Conservation (phyloP, 2,113 vertebrate genomes). For the Epinephelus lanceolatus region DNA sequence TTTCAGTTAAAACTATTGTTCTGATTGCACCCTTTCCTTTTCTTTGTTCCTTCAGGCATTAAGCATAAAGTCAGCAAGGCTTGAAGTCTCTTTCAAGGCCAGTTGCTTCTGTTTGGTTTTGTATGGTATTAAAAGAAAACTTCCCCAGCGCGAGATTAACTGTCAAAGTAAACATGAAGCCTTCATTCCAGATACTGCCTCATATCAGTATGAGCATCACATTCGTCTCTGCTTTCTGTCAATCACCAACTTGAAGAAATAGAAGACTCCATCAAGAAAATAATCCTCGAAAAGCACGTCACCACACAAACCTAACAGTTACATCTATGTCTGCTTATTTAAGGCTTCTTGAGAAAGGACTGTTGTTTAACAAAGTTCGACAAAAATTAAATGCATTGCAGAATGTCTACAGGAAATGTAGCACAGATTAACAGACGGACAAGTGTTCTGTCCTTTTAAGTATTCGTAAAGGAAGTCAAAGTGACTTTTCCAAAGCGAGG, state of each 20-base stretch:
- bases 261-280: not conserved
- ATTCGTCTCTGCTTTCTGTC: not conserved
- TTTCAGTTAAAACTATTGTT: not conserved
- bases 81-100: not conserved
- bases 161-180: not conserved
- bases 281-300: not conserved
- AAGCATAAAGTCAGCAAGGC: not conserved
- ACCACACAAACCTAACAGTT: not conserved
- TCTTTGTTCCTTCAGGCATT: not conserved
- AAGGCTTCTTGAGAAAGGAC: not conserved
- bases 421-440: rapidly evolving
- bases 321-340: not conserved
- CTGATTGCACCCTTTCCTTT: not conserved
- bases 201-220: not conserved
- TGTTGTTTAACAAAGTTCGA: not conserved
- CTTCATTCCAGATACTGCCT: not conserved
- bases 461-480: not conserved
- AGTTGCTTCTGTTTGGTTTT: not conserved
- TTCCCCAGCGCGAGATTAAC: not conserved
- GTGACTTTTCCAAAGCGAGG: not conserved
- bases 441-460: not conserved
- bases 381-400: not conserved
- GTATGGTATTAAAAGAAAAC: not conserved
- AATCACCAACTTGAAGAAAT: not conserved
- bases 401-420: not conserved